Conservation (phyloP, 1,140 invertebrate species). For the Tribolium madens region DNA sequence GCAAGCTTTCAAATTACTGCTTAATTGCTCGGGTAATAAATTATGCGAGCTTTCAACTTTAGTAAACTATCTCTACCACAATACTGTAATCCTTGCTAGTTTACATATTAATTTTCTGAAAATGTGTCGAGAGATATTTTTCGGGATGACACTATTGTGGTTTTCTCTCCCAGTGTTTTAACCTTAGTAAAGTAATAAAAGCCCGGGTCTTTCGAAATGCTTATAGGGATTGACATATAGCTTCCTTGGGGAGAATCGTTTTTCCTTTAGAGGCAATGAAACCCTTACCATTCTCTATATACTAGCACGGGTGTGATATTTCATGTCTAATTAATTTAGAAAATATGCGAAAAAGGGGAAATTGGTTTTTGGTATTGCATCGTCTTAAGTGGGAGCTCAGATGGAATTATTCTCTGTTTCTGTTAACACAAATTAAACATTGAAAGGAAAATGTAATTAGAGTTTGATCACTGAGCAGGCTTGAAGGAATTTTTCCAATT, state of each 20-base stretch:
- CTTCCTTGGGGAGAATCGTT: conserved; percentile 31
- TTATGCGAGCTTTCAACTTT: conserved; percentile 10
- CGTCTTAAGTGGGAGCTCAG: background rate
- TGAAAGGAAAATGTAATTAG: background rate
- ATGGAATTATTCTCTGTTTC: background rate
- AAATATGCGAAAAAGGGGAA: background rate
- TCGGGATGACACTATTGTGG: conserved; percentile 4
- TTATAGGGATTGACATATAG: conserved; percentile 37
- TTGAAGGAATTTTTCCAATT: background rate
- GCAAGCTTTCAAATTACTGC: conserved; percentile 24
- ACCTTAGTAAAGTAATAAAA: conserved; percentile 34
- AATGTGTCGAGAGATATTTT: background rate
- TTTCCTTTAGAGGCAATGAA: conserved; percentile 29
- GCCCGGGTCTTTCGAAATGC: conserved; percentile 18
- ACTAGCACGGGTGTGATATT: background rate
- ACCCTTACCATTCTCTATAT: conserved; percentile 18
- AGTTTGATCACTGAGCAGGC: conserved; percentile 5
- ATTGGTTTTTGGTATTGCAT: background rate
- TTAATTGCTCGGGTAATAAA: conserved; percentile 18
- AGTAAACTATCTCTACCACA: background rate
- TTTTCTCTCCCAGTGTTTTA: conserved; percentile 12
- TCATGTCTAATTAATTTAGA: background rate
- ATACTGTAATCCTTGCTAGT: background rate
- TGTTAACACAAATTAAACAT: conserved; percentile 1
- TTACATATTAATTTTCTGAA: conserved; percentile 12